Evolutionary conservation across 2,888 invertebrate species (phyloP).

Genomic region (Phyto melanocephala): DNA sequence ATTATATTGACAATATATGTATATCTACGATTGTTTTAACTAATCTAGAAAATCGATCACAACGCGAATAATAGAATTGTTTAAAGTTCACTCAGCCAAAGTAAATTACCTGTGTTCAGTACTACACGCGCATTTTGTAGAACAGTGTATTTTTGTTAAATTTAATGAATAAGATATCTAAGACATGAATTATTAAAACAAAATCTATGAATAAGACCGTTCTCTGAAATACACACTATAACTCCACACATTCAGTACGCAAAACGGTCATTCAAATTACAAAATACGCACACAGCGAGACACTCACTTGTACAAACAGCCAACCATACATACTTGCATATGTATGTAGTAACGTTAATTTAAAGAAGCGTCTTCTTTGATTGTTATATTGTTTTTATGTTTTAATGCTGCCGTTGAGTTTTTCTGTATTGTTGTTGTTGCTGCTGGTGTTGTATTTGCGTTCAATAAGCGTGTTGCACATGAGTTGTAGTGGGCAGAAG

Average conservation of each 20-base stretch:
- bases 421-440: slow-evolving; percentile 6
- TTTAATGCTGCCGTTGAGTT: slow-evolving; percentile 32
- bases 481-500: slow-evolving; percentile 70
- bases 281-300: slow-evolving; percentile 25
- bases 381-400: slow-evolving; percentile 15
- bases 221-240: background rate
- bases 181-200: too few relatives aligned
- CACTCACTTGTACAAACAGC: background rate
- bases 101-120: too few relatives aligned
- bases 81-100: too few relatives aligned
- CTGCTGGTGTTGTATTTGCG: slow-evolving; percentile 38
- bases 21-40: too few relatives aligned
- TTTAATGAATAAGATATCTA: too few relatives aligned
- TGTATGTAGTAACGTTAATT: background rate
- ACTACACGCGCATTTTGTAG: too few relatives aligned
- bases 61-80: too few relatives aligned
- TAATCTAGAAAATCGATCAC: too few relatives aligned
- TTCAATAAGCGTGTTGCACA: slow-evolving; percentile 60
- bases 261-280: slow-evolving; percentile 41
- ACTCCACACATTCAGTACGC: slow-evolving; percentile 18
- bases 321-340: background rate
- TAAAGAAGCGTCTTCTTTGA: slow-evolving; percentile 53
- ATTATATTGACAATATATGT: too few relatives aligned
- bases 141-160: too few relatives aligned
- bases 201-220: too few relatives aligned